Conservation (phyloP, 2,113 vertebrate species). For the Psammodynastes pulverulentus region DNA sequence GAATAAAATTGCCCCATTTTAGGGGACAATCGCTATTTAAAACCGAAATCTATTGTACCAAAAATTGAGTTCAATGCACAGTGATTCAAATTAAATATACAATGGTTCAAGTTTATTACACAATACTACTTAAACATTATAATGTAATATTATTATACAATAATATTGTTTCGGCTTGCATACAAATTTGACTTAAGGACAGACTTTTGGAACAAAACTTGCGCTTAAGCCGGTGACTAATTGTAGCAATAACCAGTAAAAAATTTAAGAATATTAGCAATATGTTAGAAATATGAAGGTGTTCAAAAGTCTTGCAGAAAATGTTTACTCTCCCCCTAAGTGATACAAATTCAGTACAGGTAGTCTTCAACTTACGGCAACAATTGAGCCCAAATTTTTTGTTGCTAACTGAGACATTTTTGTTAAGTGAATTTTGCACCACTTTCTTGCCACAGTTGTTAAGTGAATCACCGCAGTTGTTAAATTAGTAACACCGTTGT, state of each 20-base stretch:
- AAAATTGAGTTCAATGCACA: background rate
- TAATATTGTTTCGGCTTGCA: background rate
- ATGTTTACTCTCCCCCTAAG: background rate
- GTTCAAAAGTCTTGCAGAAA: background rate
- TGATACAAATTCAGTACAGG: background rate
- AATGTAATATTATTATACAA: background rate
- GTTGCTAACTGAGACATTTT: background rate
- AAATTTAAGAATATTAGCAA: background rate
- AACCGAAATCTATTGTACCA: background rate
- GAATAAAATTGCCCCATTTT: background rate
- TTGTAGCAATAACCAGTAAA: background rate
- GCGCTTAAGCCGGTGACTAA: background rate
- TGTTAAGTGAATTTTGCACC: background rate
- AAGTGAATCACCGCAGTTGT: background rate
- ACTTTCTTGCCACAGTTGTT: background rate
- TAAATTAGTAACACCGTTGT: background rate
- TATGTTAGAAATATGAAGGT: background rate
- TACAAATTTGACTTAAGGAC: background rate
- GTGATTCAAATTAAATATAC: background rate
- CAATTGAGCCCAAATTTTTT: background rate
- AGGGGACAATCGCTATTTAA: background rate
- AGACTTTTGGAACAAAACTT: background rate
- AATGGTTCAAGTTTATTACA: background rate
- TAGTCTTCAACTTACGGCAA: background rate
- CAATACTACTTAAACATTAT: background rate